These are phyloP conservation scores for Leuctra nigra DNA, from an alignment of 2,888 invertebrate genomes.

Conservation along the genomic window DNA sequence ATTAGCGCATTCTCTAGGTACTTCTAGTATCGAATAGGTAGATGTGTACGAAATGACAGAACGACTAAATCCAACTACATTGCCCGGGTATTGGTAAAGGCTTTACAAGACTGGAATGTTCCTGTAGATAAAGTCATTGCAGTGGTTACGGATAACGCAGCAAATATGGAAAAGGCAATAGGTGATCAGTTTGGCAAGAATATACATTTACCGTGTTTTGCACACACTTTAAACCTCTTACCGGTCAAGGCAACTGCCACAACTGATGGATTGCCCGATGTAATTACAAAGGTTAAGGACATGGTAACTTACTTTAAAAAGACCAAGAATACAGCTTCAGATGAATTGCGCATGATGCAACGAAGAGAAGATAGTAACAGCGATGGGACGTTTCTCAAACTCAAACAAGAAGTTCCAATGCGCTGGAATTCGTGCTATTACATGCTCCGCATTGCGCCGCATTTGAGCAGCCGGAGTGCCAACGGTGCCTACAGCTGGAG, in stretches of 20 bases:
- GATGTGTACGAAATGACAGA: not conserved
- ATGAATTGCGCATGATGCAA: constrained; percentile 24
- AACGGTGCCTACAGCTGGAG: constrained; percentile 26
- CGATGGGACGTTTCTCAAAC: constrained; percentile 24
- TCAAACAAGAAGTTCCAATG: not conserved
- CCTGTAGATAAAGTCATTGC: constrained; percentile 24
- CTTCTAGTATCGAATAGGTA: too few relatives aligned
- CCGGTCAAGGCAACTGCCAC: constrained; percentile 24
- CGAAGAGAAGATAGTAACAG: constrained; percentile 24
- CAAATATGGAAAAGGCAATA: constrained; percentile 30
- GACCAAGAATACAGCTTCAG: constrained; percentile 27
- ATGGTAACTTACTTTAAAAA: constrained; percentile 32
- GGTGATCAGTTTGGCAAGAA: constrained; percentile 26
- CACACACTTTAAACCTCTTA: constrained; percentile 31
- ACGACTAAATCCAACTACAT: not conserved
- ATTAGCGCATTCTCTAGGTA: too few relatives aligned
- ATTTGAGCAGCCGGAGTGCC: constrained; percentile 25
- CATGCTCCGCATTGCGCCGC: constrained; percentile 24
- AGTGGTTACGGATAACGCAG: constrained; percentile 30
- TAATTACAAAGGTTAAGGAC: constrained; percentile 28
- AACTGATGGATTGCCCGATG: constrained; percentile 21
- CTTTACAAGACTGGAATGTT: constrained; percentile 28
- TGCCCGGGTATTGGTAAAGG: not conserved
- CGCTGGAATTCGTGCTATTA: constrained; percentile 18
- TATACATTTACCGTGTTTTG: constrained; percentile 30